These are phyloP conservation scores for Arge pagana DNA, from an alignment of 2,888 invertebrate species.

Conservation along the genomic window DNA sequence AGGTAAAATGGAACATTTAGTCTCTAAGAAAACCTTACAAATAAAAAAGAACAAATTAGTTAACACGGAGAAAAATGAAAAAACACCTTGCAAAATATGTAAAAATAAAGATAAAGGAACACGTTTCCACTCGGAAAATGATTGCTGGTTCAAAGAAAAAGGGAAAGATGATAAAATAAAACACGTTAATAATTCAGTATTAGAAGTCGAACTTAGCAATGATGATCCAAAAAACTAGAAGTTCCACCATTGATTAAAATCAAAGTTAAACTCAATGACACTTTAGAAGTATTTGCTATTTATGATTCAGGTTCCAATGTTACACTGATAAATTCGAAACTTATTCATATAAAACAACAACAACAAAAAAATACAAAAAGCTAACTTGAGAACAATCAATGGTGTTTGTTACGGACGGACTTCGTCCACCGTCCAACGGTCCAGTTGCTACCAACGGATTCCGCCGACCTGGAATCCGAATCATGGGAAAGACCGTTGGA, in stretches of 20 bases:
- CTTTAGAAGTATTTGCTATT: slow-evolving; percentile 4
- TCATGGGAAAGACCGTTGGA: slow-evolving; percentile 6
- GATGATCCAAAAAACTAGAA: slow-evolving; percentile 13
- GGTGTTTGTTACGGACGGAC: slow-evolving; percentile 7
- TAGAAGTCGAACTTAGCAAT: slow-evolving; percentile 8
- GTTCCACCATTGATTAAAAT: slow-evolving; percentile 14
- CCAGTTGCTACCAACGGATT: slow-evolving; percentile 7
- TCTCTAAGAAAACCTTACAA: slow-evolving; percentile 24
- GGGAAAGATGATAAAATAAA: slow-evolving; percentile 4
- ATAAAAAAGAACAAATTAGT: slow-evolving; percentile 25
- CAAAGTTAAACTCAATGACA: slow-evolving; percentile 6
- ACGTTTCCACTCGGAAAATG: slow-evolving; percentile 5
- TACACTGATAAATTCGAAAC: slow-evolving; percentile 10
- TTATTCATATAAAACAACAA: no score
- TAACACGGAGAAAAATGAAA: slow-evolving; percentile 21
- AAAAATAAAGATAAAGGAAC: slow-evolving; percentile 2
- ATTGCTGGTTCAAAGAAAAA: slow-evolving; percentile 7
- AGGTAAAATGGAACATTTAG: slow-evolving; percentile 40
- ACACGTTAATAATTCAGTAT: slow-evolving; percentile 5
- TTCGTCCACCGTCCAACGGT: no score
- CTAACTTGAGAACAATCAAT: slow-evolving; percentile 11
- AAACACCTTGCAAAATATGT: slow-evolving; percentile 10
- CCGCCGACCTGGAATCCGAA: neutral
- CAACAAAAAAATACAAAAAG: no score
- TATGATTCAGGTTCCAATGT: slow-evolving; percentile 10